Evolutionary conservation across 2,113 vertebrate species (phyloP).

Genomic region (Litocranius walleri): DNA sequence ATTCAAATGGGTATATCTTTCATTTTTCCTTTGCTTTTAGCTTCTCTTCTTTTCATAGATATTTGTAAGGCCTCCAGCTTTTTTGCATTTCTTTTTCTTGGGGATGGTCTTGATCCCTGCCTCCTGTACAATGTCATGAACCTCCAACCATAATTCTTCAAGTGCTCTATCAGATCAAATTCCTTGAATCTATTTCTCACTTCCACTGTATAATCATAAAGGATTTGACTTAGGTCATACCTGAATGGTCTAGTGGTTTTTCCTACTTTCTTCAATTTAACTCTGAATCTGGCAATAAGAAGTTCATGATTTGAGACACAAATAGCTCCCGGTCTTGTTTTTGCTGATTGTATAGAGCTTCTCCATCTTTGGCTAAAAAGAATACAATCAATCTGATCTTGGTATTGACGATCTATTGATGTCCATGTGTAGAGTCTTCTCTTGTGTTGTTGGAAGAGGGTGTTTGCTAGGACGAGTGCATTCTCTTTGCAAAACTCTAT

Average conservation of each 20-base stretch:
- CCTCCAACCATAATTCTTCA: background rate
- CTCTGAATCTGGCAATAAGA: background rate
- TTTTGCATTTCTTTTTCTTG: background rate
- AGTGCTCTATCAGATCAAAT: background rate
- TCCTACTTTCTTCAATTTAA: background rate
- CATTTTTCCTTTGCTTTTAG: background rate
- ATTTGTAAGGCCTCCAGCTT: background rate
- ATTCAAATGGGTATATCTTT: background rate
- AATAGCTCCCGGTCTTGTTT: background rate
- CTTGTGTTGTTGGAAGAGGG: background rate
- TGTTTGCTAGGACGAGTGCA: background rate
- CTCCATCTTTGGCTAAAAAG: background rate
- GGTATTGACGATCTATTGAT: accelerated
- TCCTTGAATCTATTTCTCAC: background rate
- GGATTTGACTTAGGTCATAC: background rate
- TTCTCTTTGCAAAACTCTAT: background rate
- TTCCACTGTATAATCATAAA: background rate
- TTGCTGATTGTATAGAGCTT: background rate
- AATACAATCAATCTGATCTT: background rate
- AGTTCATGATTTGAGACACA: background rate
- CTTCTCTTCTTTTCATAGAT: background rate
- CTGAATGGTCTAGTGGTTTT: background rate
- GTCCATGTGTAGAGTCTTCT: background rate
- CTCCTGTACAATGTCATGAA: background rate
- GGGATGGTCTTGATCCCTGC: background rate